These are phyloP conservation scores for Zootoca vivipara DNA, from an alignment of 2,113 vertebrate species.

Conservation along the genomic window DNA sequence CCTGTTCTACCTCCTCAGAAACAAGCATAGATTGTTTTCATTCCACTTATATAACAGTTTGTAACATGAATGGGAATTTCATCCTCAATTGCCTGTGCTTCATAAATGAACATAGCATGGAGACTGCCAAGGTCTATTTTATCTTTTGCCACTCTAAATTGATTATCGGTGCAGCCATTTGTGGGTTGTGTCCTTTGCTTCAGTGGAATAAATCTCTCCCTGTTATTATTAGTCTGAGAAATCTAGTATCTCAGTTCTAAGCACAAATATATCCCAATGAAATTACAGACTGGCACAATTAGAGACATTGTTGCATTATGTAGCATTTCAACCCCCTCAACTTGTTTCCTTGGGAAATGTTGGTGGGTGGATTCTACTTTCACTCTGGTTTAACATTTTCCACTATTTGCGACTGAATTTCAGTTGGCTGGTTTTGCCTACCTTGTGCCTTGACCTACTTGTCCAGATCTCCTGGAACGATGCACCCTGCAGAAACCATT, in stretches of 20 bases:
- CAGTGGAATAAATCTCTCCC: constrained; percentile 7
- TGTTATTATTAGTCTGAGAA: not conserved
- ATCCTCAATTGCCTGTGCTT: not conserved
- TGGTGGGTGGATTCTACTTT: not conserved
- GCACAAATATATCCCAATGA: not conserved
- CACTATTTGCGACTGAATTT: no score
- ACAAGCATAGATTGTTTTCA: not conserved
- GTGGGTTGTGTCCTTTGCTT: not conserved
- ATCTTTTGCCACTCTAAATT: constrained; percentile 7
- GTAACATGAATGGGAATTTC: not conserved
- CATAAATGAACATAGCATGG: not conserved
- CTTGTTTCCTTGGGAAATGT: not conserved
- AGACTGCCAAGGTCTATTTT: not conserved
- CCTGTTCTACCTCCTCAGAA: no score
- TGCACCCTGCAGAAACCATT: not conserved
- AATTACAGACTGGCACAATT: not conserved
- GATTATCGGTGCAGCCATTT: not conserved
- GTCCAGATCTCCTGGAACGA: not conserved
- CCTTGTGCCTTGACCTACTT: not conserved
- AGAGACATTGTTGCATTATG: no score
- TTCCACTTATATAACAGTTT: constrained; percentile 1
- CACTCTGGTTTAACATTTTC: not conserved
- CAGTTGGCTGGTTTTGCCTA: not conserved
- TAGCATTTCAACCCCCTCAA: not conserved
- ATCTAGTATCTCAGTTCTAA: not conserved